phyloP scores from a whole-genome alignment of 2,888 invertebrate genomes.

The Tigriopus californicus region DNA sequence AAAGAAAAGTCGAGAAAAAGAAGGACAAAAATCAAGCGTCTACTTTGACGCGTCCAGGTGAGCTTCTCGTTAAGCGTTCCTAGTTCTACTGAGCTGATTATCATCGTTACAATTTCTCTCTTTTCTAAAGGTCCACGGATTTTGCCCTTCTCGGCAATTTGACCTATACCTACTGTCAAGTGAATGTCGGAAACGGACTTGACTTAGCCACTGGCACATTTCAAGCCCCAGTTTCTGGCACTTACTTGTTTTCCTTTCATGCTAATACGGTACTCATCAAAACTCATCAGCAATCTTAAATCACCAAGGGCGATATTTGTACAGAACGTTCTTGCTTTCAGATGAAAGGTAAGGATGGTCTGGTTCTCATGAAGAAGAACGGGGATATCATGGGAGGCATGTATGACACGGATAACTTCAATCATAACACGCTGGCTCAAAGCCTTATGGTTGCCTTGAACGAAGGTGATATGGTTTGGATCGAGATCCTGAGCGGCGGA shows the following conservation, averaged over 20 bases:
- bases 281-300: too few relatives aligned
- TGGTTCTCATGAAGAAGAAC: not conserved
- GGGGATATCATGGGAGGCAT: not conserved
- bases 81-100: too few relatives aligned
- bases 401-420: constrained; percentile 9
- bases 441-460: not conserved
- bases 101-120: too few relatives aligned
- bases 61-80: too few relatives aligned
- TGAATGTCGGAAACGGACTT: not conserved
- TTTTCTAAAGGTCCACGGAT: not conserved
- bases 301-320: not conserved
- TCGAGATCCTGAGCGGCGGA: not conserved
- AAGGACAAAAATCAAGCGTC: too few relatives aligned
- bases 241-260: not conserved
- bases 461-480: not conserved
- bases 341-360: constrained; percentile 6
- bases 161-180: not conserved
- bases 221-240: not conserved
- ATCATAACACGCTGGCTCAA: not conserved
- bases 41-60: too few relatives aligned
- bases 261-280: constrained; percentile 13
- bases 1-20: too few relatives aligned
- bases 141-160: not conserved
- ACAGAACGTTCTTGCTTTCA: not conserved
- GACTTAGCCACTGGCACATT: not conserved